phyloP scores from a whole-genome alignment of 2,113 vertebrate species.

The human region GRCh38 chr5:21832001-21832500 shows the following conservation, averaged over 20 bases:
- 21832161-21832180: neutral
- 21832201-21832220: neutral
- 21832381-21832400: too few relatives aligned
- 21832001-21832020: neutral
- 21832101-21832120: neutral
- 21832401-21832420: neutral
- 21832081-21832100: neutral
- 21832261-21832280: neutral
- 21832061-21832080: neutral
- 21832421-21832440: neutral
- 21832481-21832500: neutral
- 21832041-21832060: neutral
- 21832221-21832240: neutral
- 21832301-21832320: neutral
- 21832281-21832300: neutral
- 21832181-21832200: too few relatives aligned
- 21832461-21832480: neutral
- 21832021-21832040: neutral
- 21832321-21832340: neutral
- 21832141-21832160: too few relatives aligned
- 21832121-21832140: neutral
- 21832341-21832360: neutral
- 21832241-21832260: neutral
- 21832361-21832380: neutral
- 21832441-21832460: neutral